Evolutionary conservation across 2,888 invertebrate species (phyloP).

Genomic region (Temnothorax unifasciatus): DNA sequence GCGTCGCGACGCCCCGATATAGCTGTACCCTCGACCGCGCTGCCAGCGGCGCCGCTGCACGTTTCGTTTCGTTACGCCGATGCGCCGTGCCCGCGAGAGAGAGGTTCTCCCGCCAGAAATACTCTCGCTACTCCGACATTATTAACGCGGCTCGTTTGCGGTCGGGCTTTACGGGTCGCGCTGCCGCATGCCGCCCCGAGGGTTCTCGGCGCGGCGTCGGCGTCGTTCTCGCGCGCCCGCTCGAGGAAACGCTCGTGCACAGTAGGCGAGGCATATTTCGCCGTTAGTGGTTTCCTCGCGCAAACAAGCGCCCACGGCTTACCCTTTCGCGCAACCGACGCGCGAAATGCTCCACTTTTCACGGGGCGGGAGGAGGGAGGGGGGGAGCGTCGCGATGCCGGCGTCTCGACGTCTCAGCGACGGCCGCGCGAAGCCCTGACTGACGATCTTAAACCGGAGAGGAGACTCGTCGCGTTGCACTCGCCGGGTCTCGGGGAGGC

Average conservation of each 20-base stretch:
- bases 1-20: slow-evolving; percentile 79
- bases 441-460: slow-evolving; percentile 66
- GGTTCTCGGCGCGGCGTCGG: background rate
- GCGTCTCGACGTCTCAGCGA: background rate
- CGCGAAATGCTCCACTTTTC: background rate
- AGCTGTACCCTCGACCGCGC: slow-evolving; percentile 43
- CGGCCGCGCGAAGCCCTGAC: slow-evolving; percentile 32
- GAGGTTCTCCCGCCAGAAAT: background rate
- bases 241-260: no score
- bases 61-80: slow-evolving; percentile 32
- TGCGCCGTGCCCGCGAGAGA: no score
- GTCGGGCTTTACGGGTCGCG: background rate
- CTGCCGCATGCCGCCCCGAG: background rate
- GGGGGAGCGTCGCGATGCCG: background rate
- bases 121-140: background rate
- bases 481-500: slow-evolving; percentile 53
- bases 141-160: slow-evolving; percentile 13
- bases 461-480: slow-evolving; percentile 60
- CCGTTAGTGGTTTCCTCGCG: background rate
- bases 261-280: background rate
- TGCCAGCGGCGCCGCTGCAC: slow-evolving; percentile 6
- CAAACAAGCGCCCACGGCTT: background rate
- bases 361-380: background rate
- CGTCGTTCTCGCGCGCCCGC: background rate
- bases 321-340: background rate